phyloP scores from a whole-genome alignment of 2,113 vertebrate genomes.

The Oreochromis tanganicae region DNA sequence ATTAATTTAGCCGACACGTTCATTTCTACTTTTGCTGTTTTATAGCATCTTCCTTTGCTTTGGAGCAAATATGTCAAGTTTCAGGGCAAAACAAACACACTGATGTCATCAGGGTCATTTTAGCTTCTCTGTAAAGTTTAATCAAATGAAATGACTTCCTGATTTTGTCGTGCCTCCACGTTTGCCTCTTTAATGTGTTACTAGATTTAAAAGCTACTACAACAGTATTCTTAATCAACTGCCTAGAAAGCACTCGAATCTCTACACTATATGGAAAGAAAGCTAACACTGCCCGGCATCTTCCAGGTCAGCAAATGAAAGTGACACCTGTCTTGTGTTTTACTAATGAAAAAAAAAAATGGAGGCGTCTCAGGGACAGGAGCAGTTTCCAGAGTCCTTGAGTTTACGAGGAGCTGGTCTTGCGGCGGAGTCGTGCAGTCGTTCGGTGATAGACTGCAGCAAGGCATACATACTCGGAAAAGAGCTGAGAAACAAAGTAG shows the following conservation, averaged over 20 bases:
- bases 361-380: rapidly evolving
- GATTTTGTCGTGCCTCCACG: neutral
- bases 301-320: neutral
- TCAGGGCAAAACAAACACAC: neutral
- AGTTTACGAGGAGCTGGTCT: neutral
- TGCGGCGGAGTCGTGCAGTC: neutral
- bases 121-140: neutral
- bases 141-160: neutral
- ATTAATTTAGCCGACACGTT: neutral
- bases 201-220: neutral
- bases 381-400: neutral
- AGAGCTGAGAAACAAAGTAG: neutral
- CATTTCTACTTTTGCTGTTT: neutral
- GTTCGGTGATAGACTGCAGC: neutral
- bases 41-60: neutral
- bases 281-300: neutral
- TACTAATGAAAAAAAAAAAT: rapidly evolving
- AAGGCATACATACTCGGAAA: neutral
- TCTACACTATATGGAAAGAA: neutral
- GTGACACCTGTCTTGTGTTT: neutral
- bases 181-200: neutral
- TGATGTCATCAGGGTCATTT: neutral
- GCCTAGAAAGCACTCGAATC: neutral
- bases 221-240: neutral
- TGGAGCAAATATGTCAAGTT: neutral